phyloP scores from a whole-genome alignment of 2,797 vertebrate genomes.

The Hapalemur alaotrensis region DNA sequence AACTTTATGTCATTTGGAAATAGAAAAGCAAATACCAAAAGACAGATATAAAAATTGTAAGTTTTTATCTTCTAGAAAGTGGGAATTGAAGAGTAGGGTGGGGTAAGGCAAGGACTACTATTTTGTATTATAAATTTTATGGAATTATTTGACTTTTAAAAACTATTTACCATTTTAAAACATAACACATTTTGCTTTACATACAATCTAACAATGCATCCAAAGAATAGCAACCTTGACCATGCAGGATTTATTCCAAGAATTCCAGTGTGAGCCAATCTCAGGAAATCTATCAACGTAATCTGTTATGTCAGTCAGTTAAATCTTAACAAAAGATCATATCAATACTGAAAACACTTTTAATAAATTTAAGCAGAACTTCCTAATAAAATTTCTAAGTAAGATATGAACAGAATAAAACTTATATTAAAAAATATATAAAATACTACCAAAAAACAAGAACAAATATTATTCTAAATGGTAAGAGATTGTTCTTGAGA shows the following conservation, averaged over 20 bases:
- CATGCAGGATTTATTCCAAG: neutral
- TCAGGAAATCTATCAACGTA: neutral
- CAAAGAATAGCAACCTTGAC: neutral
- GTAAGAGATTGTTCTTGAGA: neutral
- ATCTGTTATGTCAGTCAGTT: neutral
- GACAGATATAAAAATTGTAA: neutral
- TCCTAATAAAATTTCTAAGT: slow-evolving; percentile 5
- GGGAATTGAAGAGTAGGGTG: neutral
- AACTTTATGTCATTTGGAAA: neutral
- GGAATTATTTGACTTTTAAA: neutral
- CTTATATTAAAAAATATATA: neutral
- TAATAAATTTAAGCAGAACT: neutral
- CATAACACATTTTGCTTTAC: neutral
- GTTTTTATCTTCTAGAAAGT: neutral
- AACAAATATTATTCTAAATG: neutral
- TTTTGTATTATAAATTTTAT: neutral
- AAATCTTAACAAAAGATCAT: neutral
- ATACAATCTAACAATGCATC: neutral
- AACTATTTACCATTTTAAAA: neutral
- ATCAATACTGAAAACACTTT: neutral
- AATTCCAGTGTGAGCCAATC: neutral
- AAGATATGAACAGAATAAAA: slow-evolving; percentile 22
- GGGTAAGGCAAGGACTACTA: neutral
- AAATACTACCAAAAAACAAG: neutral
- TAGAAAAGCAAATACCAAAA: neutral